Conservation (phyloP, 2,113 vertebrate genomes). For the Amphiprion percula region DNA sequence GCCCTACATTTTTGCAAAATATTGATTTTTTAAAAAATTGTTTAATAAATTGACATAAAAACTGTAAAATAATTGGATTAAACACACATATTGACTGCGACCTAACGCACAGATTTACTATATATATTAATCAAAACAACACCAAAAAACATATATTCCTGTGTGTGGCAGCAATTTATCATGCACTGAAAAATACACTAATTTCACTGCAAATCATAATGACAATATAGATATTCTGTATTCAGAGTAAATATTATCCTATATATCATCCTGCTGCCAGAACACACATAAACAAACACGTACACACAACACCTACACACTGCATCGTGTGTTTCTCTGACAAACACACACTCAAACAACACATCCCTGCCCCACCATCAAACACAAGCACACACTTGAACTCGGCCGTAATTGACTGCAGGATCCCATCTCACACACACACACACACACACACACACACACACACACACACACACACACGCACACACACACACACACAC, state of each 20-base stretch:
- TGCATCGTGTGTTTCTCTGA: background rate
- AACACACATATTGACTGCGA: no score
- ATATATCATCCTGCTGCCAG: background rate
- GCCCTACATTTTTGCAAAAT: no score
- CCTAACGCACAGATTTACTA: no score
- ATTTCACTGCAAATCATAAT: no score
- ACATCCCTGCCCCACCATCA: background rate
- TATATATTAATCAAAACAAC: background rate
- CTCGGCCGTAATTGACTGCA: constrained; percentile 20
- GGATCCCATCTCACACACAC: background rate
- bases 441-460: constrained; percentile 17
- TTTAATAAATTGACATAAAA: no score
- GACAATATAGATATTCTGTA: no score
- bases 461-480: constrained; percentile 6
- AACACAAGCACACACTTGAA: constrained; percentile 21
- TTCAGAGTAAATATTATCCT: no score
- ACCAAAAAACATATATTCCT: no score
- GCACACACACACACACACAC: constrained; percentile 11
- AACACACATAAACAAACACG: background rate
- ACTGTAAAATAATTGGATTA: no score
- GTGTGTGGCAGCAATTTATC: no score
- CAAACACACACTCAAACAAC: background rate
- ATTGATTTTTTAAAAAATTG: no score
- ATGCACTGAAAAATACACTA: no score
- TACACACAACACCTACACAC: background rate